Base-by-base conservation (phyloP, 2,888 invertebrate species). In the Idaea aversata region DNA sequence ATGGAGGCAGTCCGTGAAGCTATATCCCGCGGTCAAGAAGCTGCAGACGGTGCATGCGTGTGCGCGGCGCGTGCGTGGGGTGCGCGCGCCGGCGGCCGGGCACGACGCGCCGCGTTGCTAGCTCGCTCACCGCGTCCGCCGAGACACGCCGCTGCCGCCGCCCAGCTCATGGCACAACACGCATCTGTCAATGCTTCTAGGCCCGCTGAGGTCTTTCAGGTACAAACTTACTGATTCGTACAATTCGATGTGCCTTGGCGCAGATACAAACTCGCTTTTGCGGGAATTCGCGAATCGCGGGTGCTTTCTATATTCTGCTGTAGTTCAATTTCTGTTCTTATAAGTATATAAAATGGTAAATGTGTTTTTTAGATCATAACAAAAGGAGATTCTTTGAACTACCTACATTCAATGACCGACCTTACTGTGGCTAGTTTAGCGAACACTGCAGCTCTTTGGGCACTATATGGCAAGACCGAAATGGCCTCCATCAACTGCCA, bases 391-490 rank as follows among this genome's bases (percentile, higher is more conserved):
- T 95, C 97, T 15, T 93, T 98, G 10, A 98, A 98, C 86, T 97
- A 96, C 81, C 95, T 97, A 71, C 96, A 97, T 83, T 97, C 97
- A 0, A 94, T 97, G 90, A 94, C 95, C 4, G 97, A 97, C 75
- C 92, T 98, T 64, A 95, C 97, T 70, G 95, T 97, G 71, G 96
- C 96, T 71, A 97, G 97, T 34, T 94, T 97, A 74, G 95, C 97
- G 0, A 96, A 97, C 86, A 96, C 97, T 74, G 95, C 97, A 0
- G 97, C 97, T 0, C 91, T 98, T 10, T 98, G 98, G 98, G 94
- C 96, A 15, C 94, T 97, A 65, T 98, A 98, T 83, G 98, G 98
- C 0, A 97, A 97, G 85, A 95, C 96, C 0, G 97, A 97, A 85
- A 96, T 98, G 94, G 95, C 96, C 0, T 96, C 96, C 0, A 91